Evolutionary conservation across 1,140 invertebrate genomes (phyloP), one percentile per base, ranked within the genome.

Genomic region (Eulimnadia texana): DNA sequence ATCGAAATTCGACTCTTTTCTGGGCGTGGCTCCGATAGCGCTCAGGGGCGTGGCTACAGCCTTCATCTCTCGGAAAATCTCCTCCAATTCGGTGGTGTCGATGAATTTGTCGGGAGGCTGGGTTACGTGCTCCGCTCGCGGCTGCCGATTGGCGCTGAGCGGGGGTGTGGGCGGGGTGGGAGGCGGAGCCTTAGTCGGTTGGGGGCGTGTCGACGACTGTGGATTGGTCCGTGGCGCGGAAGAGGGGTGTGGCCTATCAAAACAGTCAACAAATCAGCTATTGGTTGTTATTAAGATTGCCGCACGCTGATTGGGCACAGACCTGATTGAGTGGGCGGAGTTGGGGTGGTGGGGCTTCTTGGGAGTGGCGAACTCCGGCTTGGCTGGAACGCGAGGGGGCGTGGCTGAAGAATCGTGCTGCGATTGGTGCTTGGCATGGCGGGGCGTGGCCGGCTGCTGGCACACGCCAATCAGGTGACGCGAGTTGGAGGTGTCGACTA

Each of bases 371-470:
- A 63, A 54, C 22, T 63, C 56, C 9, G 28, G 62, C 29, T 60
- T 42, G 52, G 23, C 27, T 19, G 49, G 27, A n/a, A 51, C 25
- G 13, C 50, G 60, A 13, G 47, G 60, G 3, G 60, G 50, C 10
- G 47, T 42, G 19, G 20, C 60, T 22, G 60, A 25, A 9, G 56
- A 47, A 19, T 63, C 62, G 47, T 63, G 61, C 22, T 50, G 53
- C 33, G 16, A 9, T 9, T 6, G 33, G 13, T 60, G 42, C 50
- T 50, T 42, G 20, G 28, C 10, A 20, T 57, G 62, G 23, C 50
- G 56, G 1, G 62, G 62, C 24, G 62, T 63, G 19, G 58, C 13
- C 1, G 62, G 62, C 49, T 63, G 60, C 29, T 63, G 62, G 50
- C 52, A 58, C 20, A 63, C 62, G 19, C 62, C 62, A 16, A 63